Evolutionary conservation across 2,113 vertebrate species (phyloP).

Genomic region (Chitala chitala): DNA sequence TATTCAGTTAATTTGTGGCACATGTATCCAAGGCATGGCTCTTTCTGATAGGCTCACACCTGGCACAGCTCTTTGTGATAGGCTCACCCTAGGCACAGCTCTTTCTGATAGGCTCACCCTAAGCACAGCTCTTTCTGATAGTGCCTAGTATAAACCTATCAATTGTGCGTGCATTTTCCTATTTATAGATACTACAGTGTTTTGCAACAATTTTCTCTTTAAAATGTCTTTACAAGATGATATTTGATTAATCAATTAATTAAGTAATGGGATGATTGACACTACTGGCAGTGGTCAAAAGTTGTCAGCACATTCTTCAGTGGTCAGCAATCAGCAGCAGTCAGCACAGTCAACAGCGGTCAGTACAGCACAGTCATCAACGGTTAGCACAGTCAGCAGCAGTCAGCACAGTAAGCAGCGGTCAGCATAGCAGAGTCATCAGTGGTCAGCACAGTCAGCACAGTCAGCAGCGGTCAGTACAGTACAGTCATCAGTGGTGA

Average conservation of each 20-base stretch:
- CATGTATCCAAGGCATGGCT: not conserved
- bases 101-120: too few species aligned
- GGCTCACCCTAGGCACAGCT: too few species aligned
- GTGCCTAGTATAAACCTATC: too few species aligned
- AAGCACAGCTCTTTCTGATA: too few species aligned
- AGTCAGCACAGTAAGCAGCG: not conserved
- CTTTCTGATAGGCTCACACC: not conserved
- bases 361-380: not conserved
- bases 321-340: not conserved
- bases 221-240: not conserved
- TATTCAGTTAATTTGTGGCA: too few species aligned
- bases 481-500: not conserved
- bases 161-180: too few species aligned
- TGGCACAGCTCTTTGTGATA: not conserved
- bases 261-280: not conserved
- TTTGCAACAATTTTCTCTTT: slow-evolving; percentile 1
- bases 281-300: too few species aligned
- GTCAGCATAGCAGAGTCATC: not conserved
- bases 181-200: slow-evolving; percentile 10
- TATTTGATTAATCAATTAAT: not conserved
- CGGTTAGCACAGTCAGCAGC: not conserved
- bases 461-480: too few species aligned
- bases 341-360: not conserved
- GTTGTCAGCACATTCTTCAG: not conserved
- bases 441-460: not conserved